Percentiles rank a stretch among this genome's conserved stretches.
These are phyloP conservation scores for Melipona beecheii DNA, from an alignment of 2,888 invertebrate genomes.

Conservation along the genomic window DNA sequence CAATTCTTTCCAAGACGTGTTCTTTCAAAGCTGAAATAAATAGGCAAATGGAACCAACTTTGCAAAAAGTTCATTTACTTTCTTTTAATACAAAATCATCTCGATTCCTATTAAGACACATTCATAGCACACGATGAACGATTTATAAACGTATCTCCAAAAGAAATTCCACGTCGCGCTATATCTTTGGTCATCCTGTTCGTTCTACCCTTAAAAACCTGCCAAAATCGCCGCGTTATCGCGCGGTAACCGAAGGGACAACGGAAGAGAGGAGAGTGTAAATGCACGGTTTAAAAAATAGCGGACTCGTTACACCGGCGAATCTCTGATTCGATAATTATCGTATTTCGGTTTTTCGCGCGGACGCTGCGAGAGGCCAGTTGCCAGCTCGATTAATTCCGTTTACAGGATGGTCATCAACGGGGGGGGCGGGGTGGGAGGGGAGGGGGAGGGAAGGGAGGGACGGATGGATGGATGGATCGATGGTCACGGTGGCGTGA, in stretches of 20 bases:
- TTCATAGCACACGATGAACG: too few relatives aligned
- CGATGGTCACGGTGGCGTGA: conserved; percentile 23
- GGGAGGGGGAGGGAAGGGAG: too few relatives aligned
- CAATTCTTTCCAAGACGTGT: too few relatives aligned
- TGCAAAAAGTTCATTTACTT: too few relatives aligned
- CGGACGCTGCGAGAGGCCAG: conserved; percentile 1
- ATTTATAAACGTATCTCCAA: too few relatives aligned
- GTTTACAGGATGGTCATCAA: conserved; percentile 35
- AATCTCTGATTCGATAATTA: conserved; percentile 4
- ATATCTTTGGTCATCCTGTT: not conserved
- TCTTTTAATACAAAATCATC: too few relatives aligned
- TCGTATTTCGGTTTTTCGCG: conserved; percentile 7
- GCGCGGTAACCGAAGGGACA: not conserved
- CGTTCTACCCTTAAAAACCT: not conserved
- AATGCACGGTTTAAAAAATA: not conserved
- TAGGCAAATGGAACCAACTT: too few relatives aligned
- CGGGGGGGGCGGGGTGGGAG: not conserved
- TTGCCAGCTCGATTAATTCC: conserved; percentile 40
- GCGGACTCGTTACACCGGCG: not conserved
- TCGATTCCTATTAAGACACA: too few relatives aligned
- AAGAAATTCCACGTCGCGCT: too few relatives aligned
- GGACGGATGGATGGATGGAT: not conserved
- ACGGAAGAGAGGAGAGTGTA: too few relatives aligned
- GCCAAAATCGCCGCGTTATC: not conserved
- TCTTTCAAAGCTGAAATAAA: too few relatives aligned